Base-by-base conservation (phyloP, 1,140 invertebrate genomes). In the Caenorhabditis brenneri region DNA sequence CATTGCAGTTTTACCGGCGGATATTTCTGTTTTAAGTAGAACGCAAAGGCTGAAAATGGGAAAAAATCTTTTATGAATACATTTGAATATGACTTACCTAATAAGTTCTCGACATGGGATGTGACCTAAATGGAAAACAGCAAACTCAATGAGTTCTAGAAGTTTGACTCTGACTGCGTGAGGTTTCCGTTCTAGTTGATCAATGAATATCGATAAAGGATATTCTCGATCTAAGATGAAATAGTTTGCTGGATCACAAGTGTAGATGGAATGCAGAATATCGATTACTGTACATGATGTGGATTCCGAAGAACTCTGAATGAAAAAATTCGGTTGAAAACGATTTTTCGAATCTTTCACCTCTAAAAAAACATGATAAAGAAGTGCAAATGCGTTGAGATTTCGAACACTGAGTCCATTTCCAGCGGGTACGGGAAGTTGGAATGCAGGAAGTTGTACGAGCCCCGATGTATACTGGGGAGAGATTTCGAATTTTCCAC, bases 211-310 rank as follows among this genome's bases (percentile, higher is more conserved):
- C 87, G 95, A 96, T 10, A 98, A 92, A 5, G 96, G 98, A 90
- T 97, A 95, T 91, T 98, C 95, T 87, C 95, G 94, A 53, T 98
- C 97, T 0, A 99, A 92, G 88, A 99, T 98, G 91, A 99, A 99
- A 92, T 99, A 99, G 92, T 99, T 99, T 22, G 96, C 96, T 91
- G 96, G 95, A 91, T 99, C 97, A 27, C 97, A 96, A 91, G 97
- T 96, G 91, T 98, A 99, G 16, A 99, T 95, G 86, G 95, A 96
- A 16, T 95, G 96, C 90, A 99, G 97, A 1, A 96, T 96, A 90
- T 99, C 97, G 74, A 99, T 92, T 85, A 98, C 96, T 95, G 88
- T 94, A 95, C 90, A 95, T 96, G 24, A 98, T 92, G 24, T 55
- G 24, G 55, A 60, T 22, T 90, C 86, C 12, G 82, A 65, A 46